These are phyloP conservation scores for Cyprinus carpio DNA, from an alignment of 2,113 vertebrate genomes.

Conservation along the genomic window DNA sequence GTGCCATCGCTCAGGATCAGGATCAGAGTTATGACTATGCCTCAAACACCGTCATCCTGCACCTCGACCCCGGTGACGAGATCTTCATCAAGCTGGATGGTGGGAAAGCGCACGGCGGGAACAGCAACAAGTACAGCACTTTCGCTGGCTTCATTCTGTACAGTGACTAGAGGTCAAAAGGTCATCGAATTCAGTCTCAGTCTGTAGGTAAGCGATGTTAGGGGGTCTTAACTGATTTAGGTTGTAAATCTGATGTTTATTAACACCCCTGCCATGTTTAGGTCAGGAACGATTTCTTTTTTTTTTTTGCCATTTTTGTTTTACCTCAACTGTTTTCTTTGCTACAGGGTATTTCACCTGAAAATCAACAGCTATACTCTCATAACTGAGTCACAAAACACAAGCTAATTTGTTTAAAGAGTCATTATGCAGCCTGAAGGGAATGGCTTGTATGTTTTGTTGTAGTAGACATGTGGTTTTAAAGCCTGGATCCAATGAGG, in stretches of 20 bases:
- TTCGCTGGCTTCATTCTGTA: slow-evolving; percentile 98
- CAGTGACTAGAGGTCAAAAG: slow-evolving; percentile 80
- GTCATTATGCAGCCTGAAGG: background rate
- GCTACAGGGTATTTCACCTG: background rate
- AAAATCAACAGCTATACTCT: slow-evolving; percentile 4
- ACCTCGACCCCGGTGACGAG: slow-evolving; percentile 93
- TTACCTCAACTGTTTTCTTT: background rate
- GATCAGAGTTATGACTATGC: slow-evolving; percentile 99
- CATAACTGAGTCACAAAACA: slow-evolving; percentile 20
- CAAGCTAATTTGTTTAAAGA: background rate
- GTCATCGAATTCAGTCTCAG: background rate
- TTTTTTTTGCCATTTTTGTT: background rate
- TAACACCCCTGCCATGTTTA: no score
- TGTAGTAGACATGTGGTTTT: background rate
- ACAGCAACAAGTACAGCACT: slow-evolving; percentile 99
- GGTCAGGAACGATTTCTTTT: background rate
- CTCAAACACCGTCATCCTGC: slow-evolving; percentile 96
- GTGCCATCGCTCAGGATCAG: slow-evolving; percentile 94
- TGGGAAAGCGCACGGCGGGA: slow-evolving; percentile 95
- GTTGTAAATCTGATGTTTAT: background rate
- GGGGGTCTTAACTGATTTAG: background rate
- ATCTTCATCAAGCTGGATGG: slow-evolving; percentile 97
- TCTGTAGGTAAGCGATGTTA: background rate
- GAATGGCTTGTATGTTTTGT: background rate
- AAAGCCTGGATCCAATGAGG: background rate